Base-by-base conservation (phyloP, 64 coral and sea anemone genomes). In the Pocillopora verrucosa region DNA sequence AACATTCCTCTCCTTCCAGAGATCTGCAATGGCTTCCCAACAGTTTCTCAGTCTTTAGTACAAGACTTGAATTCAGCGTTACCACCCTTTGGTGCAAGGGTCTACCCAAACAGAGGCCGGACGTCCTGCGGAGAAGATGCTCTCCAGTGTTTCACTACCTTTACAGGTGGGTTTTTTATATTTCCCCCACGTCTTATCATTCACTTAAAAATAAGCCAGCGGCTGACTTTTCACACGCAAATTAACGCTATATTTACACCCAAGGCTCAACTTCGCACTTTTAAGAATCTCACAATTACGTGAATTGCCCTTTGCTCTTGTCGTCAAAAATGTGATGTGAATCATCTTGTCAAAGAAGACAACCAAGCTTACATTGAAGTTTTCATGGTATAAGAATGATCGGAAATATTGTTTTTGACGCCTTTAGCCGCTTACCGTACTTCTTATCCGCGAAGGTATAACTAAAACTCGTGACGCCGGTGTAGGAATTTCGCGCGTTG, bases 261-360 rank as follows among this genome's bases (percentile, higher is more conserved):
- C 25, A 24, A 3, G 15, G 12, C 59, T 36, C 26, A 35, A 60
- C 59, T 1, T 62, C 62, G 61, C 4, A 36, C 61, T 34, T 61
- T 25, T 1, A 62, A 60, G 26, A 59, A 81, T 36, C 60, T 81
- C 61, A 34, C 79, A 81, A 64, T 63, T 81, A 83, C 65, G 60
- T 67, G 65, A 36, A 45, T 15, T 58, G 63, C 65, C 65, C 63
- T 85, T 56, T 72, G 82, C 82, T 85, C 82, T 65, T 85, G 82
- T 72, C 82, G 80, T 72, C 4, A 70, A 85, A 85, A 51, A 85
- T 64, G 11, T 62, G 35, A 85, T 36, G 11, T 36, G 16, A 36
- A 14, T 67, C 79, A 63, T 67, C 60, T 41, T 85, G 82, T 72
- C 65, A 45, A 67, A 62, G 36, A 62, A 81, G 62, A 81, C 62